A percentile compares a stretch with the other conserved stretches of the same genome.
phyloP scores from a whole-genome alignment of 2,888 invertebrate genomes.

The Xestoiulus laeticollis region DNA sequence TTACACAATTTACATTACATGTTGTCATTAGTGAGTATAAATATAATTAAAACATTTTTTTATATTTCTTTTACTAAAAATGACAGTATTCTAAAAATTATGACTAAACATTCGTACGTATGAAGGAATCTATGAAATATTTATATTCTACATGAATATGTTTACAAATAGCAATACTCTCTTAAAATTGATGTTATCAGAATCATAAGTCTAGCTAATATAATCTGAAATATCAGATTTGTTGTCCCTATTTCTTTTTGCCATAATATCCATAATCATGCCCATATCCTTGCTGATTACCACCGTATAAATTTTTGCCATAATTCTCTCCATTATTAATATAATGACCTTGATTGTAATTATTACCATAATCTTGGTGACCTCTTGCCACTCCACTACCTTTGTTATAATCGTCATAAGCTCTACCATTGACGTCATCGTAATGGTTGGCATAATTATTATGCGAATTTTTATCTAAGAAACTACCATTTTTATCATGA shows the following conservation, averaged over 20 bases:
- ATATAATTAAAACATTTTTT: background rate
- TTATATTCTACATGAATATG: background rate
- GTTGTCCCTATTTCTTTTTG: background rate
- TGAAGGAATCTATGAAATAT: background rate
- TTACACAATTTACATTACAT: background rate
- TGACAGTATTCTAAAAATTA: too few relatives aligned
- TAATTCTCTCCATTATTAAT: background rate
- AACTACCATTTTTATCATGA: background rate
- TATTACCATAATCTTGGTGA: slow-evolving; percentile 51
- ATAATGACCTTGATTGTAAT: slow-evolving; percentile 51
- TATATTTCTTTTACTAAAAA: too few relatives aligned
- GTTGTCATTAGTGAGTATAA: background rate
- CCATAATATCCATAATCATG: slow-evolving; percentile 44
- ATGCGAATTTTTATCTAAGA: background rate
- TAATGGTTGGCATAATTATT: slow-evolving; percentile 49
- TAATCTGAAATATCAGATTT: background rate
- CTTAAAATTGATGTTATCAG: too few relatives aligned
- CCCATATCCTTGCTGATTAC: slow-evolving; percentile 36
- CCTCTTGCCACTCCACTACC: slow-evolving; percentile 48
- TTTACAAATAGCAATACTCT: background rate
- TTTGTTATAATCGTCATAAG: slow-evolving; percentile 48
- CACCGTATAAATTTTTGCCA: background rate
- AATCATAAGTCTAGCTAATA: background rate
- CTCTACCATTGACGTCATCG: slow-evolving; percentile 40
- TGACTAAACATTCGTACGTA: background rate